phyloP scores from a whole-genome alignment of 2,888 invertebrate species.

The Cenopis cana region DNA sequence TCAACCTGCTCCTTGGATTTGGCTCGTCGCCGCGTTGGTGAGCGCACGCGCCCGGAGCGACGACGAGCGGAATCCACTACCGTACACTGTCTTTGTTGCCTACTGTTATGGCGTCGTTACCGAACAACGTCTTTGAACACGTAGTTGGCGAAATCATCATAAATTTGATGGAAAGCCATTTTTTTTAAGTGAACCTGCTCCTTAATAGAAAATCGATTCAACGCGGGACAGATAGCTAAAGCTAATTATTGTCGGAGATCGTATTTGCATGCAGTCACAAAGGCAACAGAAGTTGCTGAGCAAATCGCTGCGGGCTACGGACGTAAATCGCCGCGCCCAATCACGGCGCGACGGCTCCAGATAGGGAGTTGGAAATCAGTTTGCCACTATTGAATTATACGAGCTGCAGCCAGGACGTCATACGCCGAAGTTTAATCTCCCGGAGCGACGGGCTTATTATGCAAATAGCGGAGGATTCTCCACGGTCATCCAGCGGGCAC shows the following conservation, averaged over 20 bases:
- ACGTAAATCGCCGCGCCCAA: constrained; percentile 73
- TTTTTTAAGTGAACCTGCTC: too few species aligned
- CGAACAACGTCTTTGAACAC: too few species aligned
- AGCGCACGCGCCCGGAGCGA: too few species aligned
- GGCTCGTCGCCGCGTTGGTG: too few species aligned
- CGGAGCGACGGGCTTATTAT: constrained; percentile 80
- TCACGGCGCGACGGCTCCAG: constrained; percentile 63
- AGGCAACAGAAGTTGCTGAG: constrained; percentile 43
- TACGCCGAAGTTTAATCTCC: constrained; percentile 82
- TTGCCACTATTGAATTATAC: constrained; percentile 83
- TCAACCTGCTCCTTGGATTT: constrained; percentile 62
- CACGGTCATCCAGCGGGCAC: constrained; percentile 75
- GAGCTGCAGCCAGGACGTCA: constrained; percentile 78
- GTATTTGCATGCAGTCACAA: constrained; percentile 54
- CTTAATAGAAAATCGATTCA: constrained; percentile 63
- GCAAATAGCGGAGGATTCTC: constrained; percentile 75
- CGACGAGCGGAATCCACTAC: too few species aligned
- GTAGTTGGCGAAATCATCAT: too few species aligned
- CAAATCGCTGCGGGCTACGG: constrained; percentile 62
- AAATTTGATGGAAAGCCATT: too few species aligned
- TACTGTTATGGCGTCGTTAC: too few species aligned
- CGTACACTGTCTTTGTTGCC: too few species aligned
- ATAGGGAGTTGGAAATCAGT: constrained; percentile 77
- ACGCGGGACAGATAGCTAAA: constrained; percentile 42
- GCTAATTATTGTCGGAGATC: constrained; percentile 69